A percentile compares a stretch with the other conserved stretches of the same genome.
phyloP scores from a whole-genome alignment of 2,888 invertebrate genomes.

The Diaperis boleti region DNA sequence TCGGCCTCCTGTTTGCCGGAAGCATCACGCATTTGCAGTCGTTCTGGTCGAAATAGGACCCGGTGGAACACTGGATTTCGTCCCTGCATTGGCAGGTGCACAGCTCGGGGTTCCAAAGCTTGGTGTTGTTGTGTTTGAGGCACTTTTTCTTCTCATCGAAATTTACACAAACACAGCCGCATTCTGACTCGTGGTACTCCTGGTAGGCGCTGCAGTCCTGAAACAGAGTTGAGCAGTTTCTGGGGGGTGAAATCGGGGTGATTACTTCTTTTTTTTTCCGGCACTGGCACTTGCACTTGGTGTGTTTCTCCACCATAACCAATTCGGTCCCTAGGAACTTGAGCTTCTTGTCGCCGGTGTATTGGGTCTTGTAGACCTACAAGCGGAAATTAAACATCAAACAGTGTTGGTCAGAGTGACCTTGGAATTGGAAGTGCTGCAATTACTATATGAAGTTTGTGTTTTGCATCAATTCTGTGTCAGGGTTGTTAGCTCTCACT shows the following conservation, averaged over 20 bases:
- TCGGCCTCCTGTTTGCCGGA: constrained; percentile 49
- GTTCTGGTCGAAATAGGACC: constrained; percentile 71
- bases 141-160: constrained; percentile 73
- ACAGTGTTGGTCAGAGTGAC: no score
- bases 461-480: no score
- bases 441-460: no score
- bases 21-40: constrained; percentile 69
- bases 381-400: no score
- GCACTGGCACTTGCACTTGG: constrained; percentile 73
- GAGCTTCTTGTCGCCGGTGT: constrained; percentile 60
- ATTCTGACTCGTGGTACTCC: constrained; percentile 69
- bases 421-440: no score
- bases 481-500: no score
- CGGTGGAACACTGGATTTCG: constrained; percentile 71
- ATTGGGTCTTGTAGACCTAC: constrained; percentile 67
- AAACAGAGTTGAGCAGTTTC: constrained; percentile 43
- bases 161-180: constrained; percentile 74
- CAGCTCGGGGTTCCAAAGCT: constrained; percentile 72
- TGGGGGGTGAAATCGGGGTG: no score
- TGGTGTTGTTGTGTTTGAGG: constrained; percentile 65
- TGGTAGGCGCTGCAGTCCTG: constrained; percentile 74
- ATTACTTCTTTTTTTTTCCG: constrained; percentile 70
- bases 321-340: constrained; percentile 66
- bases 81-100: constrained; percentile 74
- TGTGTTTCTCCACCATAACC: constrained; percentile 72